Evolutionary conservation across 2,113 vertebrate species (phyloP).

Genomic region (human (Homo sapiens)): GRCh38 chr2:203510001-203510500

Average conservation of each 20-base stretch:
- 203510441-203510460: not conserved
- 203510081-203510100: not conserved
- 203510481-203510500: not conserved
- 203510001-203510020: no score
- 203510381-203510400: not conserved
- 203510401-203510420: not conserved
- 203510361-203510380: not conserved
- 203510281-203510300: no score
- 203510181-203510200: not conserved
- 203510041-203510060: no score
- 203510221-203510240: no score
- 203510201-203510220: no score
- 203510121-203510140: constrained; percentile 30
- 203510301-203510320: no score
- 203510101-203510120: not conserved
- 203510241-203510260: no score
- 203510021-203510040: no score
- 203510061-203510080: no score
- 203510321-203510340: no score
- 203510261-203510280: no score
- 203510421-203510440: not conserved
- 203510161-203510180: constrained; percentile 3
- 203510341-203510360: no score
- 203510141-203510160: constrained; percentile 17
- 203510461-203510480: not conserved